Conservation (phyloP, 2,797 vertebrate genomes). For the Notolepis coatsorum region DNA sequence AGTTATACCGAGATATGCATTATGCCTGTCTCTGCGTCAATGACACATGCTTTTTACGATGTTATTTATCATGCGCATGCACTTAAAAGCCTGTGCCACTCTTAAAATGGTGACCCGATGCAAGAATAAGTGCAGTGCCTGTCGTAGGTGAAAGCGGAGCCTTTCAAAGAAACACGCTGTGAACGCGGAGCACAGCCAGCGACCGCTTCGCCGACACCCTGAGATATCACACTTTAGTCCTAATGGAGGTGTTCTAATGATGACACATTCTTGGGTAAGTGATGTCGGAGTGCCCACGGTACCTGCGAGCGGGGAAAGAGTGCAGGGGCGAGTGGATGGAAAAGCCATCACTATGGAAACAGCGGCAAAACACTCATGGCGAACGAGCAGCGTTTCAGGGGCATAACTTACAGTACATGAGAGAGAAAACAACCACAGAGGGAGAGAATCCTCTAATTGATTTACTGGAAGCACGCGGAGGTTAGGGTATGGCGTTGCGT, state of each 20-base stretch:
- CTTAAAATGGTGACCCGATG: too few relatives aligned
- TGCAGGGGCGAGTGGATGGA: conserved; percentile 73
- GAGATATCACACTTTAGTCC: conserved; percentile 51
- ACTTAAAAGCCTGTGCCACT: too few relatives aligned
- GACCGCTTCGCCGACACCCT: conserved; percentile 55
- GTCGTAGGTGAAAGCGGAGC: conserved; percentile 27
- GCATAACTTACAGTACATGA: conserved; percentile 54
- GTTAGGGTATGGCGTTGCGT: conserved; percentile 21
- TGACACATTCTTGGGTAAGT: conserved; percentile 68
- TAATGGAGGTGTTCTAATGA: conserved; percentile 58
- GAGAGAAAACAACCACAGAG: conserved; percentile 37
- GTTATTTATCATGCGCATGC: background rate
- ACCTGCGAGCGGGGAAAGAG: conserved; percentile 73
- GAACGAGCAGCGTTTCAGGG: conserved; percentile 46
- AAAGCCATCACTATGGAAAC: conserved; percentile 85
- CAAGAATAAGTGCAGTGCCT: conserved; percentile 24
- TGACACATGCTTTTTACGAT: too few relatives aligned
- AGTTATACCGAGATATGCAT: background rate
- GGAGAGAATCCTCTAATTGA: conserved; percentile 47
- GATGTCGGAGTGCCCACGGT: conserved; percentile 69
- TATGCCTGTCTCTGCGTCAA: background rate
- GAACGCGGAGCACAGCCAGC: conserved; percentile 57
- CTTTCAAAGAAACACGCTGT: conserved; percentile 25
- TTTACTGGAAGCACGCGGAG: conserved; percentile 20
- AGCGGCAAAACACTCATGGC: conserved; percentile 71